phyloP scores from a whole-genome alignment of 2,888 invertebrate genomes.

The Hemistola chrysoprasaria region DNA sequence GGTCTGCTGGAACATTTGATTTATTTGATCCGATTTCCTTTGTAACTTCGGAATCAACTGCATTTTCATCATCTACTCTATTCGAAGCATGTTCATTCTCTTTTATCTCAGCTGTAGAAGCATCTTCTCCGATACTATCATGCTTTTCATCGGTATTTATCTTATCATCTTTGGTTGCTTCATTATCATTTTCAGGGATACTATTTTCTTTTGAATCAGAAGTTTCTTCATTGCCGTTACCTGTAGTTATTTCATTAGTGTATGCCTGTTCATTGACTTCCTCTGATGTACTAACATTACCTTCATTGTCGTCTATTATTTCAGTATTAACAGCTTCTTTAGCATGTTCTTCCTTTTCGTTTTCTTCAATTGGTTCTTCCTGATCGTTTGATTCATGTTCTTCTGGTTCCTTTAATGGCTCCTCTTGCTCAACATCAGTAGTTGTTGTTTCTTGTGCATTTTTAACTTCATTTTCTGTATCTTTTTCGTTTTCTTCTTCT shows the following conservation, averaged over 20 bases:
- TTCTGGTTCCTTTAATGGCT: slow-evolving; percentile 11
- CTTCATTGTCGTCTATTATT: too few relatives aligned
- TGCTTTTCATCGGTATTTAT: background rate
- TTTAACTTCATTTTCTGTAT: slow-evolving; percentile 21
- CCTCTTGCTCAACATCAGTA: slow-evolving; percentile 24
- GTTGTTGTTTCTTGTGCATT: slow-evolving; percentile 18
- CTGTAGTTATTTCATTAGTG: slow-evolving; percentile 4
- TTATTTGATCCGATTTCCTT: slow-evolving; percentile 21
- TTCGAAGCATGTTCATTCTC: slow-evolving; percentile 12
- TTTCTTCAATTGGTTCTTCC: slow-evolving; percentile 17
- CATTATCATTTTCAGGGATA: slow-evolving; percentile 11
- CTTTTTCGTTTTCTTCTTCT: slow-evolving; percentile 28
- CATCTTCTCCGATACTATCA: background rate
- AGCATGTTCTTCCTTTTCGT: background rate
- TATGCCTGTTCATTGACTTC: slow-evolving; percentile 5
- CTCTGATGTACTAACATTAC: too few relatives aligned
- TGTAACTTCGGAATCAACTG: slow-evolving; percentile 11
- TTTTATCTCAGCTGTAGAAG: slow-evolving; percentile 1
- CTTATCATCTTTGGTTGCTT: slow-evolving; percentile 1
- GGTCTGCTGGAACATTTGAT: slow-evolving; percentile 7
- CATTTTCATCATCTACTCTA: slow-evolving; percentile 25
- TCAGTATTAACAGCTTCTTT: too few relatives aligned
- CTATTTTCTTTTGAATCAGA: slow-evolving; percentile 30
- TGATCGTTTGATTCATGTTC: slow-evolving; percentile 14
- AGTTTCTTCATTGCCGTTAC: slow-evolving; percentile 25